A percentile compares a stretch with the other conserved stretches of the same genome.
Conservation (phyloP, 2,113 vertebrate genomes). For the Hyperopisus bebe region DNA sequence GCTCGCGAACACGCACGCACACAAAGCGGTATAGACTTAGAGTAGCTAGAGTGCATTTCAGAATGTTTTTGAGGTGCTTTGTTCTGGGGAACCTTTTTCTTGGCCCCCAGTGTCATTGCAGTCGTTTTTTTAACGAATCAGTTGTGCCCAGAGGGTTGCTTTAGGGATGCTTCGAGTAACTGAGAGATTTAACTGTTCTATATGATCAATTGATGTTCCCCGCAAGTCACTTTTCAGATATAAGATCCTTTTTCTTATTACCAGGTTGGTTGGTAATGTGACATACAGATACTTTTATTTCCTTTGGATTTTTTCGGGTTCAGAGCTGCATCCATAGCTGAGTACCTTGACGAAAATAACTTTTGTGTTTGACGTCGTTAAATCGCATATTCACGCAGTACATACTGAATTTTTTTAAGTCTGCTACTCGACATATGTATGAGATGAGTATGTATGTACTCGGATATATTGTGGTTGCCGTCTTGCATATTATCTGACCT, state of each 20-base stretch:
- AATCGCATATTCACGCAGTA: not conserved
- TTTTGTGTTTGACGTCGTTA: not conserved
- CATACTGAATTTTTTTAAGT: not conserved
- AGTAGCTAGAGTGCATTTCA: not conserved
- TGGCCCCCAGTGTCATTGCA: not conserved
- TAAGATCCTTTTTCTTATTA: not conserved
- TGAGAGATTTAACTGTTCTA: not conserved
- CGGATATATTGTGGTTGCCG: not conserved
- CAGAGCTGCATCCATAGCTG: not conserved
- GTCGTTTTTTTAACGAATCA: not conserved
- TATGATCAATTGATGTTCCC: not conserved
- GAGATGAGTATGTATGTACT: not conserved
- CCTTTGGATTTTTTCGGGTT: not conserved
- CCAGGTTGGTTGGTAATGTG: not conserved
- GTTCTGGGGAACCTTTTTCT: not conserved
- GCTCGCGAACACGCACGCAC: not conserved
- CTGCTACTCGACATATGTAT: not conserved
- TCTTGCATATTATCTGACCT: not conserved
- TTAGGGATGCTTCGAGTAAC: not conserved
- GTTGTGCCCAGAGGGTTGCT: not conserved
- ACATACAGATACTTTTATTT: not conserved
- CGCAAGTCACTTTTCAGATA: not conserved
- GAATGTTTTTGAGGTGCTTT: not conserved
- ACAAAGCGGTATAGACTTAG: not conserved
- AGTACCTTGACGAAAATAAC: not conserved